Evolutionary conservation across 92 coral and sea anemone species (phyloP), one percentile per base, ranked within the genome.

Genomic region (Phymanthus crucifer): DNA sequence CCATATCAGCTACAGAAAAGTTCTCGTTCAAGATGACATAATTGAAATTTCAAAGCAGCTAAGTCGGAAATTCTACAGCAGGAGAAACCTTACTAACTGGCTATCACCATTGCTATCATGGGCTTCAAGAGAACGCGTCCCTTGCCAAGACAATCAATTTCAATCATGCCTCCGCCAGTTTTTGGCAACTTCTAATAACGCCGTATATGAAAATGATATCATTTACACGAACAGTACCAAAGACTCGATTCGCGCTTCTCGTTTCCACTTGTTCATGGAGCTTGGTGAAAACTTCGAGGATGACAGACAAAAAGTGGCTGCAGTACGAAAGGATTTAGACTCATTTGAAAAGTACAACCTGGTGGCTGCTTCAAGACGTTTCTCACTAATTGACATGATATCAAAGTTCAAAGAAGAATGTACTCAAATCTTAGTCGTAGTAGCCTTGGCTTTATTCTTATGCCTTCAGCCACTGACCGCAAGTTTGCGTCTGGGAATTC

Each of bases 381-480:
- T 87, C 71, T 57, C 43, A 16, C 50, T 66, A 5, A 72, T 82
- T 45, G 87, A 87, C 76, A 78, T 67, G 78, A 24, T 82, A 11
- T 19, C 17, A n/a, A 75, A 50, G 27, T 78, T 82, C n/a, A 36
- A 58, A 57, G 40, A 13, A 1, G 78, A 75, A 40, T 34, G 74
- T 27, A 27, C 71, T 24, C 77, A 82, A 34, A 81, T 74, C 14
- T 24, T 83, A 31, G 27, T 82, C 34, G 77, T 82, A 6, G 82
- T 69, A 21, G 80, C 56, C 48, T 48, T 77, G 4, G 80, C 78
- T 33, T 36, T 87, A 10, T 27, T 82, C 13, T 23, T 84, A 40
- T 84, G 84, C 45, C 45, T 84, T 52, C 83, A 58, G 18, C 83
- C 78, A 21, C 75, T 87, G 24, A 76, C 78, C 10, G 87, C 84